Evolutionary conservation across 1,140 invertebrate species (phyloP).

Genomic region (Eufriesea mexicana): DNA sequence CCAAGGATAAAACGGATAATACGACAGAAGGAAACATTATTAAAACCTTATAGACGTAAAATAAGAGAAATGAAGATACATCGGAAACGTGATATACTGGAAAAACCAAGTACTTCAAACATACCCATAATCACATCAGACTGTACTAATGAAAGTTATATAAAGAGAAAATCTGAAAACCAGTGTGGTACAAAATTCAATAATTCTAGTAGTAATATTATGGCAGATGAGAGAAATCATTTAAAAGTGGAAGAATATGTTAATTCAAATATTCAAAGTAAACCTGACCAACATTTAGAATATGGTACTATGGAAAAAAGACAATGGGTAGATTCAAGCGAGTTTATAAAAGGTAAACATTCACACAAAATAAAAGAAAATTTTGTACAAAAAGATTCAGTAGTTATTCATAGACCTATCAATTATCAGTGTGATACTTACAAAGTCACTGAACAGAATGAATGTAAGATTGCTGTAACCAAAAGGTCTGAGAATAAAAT

Average conservation of each 20-base stretch:
- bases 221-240: constrained; percentile 51
- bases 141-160: neutral
- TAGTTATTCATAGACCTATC: neutral
- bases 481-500: no score
- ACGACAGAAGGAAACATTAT: neutral
- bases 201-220: constrained; percentile 64
- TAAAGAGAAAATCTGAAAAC: neutral
- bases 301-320: neutral
- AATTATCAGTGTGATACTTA: neutral
- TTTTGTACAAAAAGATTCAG: neutral
- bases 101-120: neutral
- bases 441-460: neutral
- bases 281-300: neutral
- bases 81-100: neutral
- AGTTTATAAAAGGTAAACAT: neutral
- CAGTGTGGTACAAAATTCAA: neutral
- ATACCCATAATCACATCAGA: neutral
- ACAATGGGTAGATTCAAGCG: neutral
- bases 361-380: neutral
- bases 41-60: constrained; percentile 33
- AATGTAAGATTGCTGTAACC: neutral
- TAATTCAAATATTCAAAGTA: neutral
- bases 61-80: neutral
- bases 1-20: constrained; percentile 57
- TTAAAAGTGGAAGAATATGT: no score